Evolutionary conservation across 53 echinoderm and acorn worm genomes (phyloP).

Genomic region (Henricia sp.): DNA sequence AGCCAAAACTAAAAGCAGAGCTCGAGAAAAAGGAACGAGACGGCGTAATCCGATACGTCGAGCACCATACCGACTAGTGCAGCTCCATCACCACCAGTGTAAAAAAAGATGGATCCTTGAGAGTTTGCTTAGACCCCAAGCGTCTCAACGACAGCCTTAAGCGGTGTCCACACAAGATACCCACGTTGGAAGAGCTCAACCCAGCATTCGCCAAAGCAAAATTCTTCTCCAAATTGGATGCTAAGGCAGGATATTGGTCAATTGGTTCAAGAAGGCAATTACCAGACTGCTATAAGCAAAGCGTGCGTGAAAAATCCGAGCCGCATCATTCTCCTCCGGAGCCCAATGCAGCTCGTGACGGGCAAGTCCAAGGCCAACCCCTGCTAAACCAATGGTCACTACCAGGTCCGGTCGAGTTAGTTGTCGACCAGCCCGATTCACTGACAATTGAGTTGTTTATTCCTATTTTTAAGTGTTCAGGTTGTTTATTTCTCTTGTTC

Average conservation of each 20-base stretch:
- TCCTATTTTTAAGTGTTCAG: no score
- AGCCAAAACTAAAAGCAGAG: constrained; percentile 58
- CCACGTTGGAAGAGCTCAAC: constrained; percentile 71
- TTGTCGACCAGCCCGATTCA: no score
- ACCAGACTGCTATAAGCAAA: no score
- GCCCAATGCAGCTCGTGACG: no score
- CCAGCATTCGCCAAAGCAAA: constrained; percentile 63
- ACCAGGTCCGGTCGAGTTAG: no score
- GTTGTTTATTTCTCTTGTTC: no score
- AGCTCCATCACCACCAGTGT: constrained; percentile 43
- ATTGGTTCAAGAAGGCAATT: no score
- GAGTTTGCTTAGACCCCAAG: constrained; percentile 60
- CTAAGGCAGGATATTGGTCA: constrained; percentile 79
- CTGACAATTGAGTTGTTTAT: no score
- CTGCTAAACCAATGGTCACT: no score
- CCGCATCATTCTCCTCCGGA: no score
- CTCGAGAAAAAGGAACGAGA: constrained; percentile 50
- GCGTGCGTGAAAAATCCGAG: no score
- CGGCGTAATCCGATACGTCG: constrained; percentile 32
- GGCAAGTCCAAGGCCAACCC: no score
- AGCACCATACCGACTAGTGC: constrained; percentile 48
- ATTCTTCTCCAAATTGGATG: constrained; percentile 74
- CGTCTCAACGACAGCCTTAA: constrained; percentile 62
- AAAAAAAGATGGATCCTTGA: constrained; percentile 25
- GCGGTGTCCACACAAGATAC: constrained; percentile 63